A percentile compares a stretch with the other conserved stretches of the same genome.
phyloP scores from a whole-genome alignment of 2,797 vertebrate genomes.

The Orestias chungarensis region DNA sequence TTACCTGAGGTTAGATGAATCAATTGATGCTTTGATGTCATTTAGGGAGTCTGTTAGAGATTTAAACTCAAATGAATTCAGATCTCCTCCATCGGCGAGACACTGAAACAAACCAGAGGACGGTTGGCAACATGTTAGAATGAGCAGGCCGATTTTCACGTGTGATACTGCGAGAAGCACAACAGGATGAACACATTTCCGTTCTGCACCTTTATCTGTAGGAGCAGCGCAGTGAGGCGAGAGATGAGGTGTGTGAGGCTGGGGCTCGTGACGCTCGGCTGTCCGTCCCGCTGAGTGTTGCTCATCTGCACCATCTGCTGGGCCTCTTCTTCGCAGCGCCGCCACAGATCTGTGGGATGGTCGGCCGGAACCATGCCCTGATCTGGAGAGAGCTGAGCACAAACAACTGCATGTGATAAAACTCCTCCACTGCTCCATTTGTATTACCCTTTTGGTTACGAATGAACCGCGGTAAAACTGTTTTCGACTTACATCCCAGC shows the following conservation, averaged over 20 bases:
- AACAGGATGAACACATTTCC: not conserved
- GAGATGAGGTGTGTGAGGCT: conserved; percentile 91
- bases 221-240: conserved; percentile 91
- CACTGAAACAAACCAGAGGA: conserved; percentile 80
- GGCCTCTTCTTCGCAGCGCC: conserved; percentile 92
- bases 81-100: conserved; percentile 94
- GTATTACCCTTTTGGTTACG: not conserved
- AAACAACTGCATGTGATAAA: not conserved
- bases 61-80: conserved; percentile 99
- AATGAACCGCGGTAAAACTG: not conserved
- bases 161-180: not conserved
- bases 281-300: conserved; percentile 82
- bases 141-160: not conserved
- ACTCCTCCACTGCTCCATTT: not conserved
- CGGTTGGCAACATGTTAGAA: not conserved
- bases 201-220: conserved; percentile 92
- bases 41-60: conserved; percentile 97
- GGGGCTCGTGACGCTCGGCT: conserved; percentile 86
- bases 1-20: conserved; percentile 96
- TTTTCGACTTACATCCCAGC: conserved; percentile 85
- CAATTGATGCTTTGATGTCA: conserved; percentile 97
- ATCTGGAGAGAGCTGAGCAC: conserved; percentile 90
- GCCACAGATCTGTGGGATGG: conserved; percentile 91
- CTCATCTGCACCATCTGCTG: conserved; percentile 90
- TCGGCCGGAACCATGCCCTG: conserved; percentile 94